Evolutionary conservation across 2,113 vertebrate genomes (phyloP).

Genomic region (Aldabrachelys gigantea): DNA sequence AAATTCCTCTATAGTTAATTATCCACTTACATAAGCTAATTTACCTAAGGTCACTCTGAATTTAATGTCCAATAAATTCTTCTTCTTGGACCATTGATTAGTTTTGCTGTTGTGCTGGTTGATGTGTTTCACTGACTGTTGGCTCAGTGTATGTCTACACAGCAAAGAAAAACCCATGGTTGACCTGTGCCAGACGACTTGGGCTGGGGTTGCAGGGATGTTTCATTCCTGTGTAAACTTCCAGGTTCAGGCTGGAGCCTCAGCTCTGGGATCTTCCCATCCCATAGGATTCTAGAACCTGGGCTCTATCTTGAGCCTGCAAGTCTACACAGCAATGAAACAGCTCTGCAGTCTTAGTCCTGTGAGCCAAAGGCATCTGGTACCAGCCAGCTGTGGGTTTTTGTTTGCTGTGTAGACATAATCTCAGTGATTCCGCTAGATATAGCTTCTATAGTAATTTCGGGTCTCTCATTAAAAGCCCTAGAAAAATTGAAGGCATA

Average conservation of each 20-base stretch:
- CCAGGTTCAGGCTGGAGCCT: background rate
- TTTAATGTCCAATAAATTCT: background rate
- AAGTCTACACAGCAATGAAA: background rate
- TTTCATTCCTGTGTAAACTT: background rate
- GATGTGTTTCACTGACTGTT: background rate
- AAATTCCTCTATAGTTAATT: background rate
- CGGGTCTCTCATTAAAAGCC: background rate
- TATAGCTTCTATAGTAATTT: background rate
- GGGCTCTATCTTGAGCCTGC: background rate
- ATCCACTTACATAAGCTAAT: background rate
- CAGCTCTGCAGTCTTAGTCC: background rate
- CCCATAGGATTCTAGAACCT: background rate
- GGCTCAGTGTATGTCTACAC: background rate
- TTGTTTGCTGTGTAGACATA: background rate
- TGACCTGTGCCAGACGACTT: background rate
- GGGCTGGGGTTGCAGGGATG: background rate
- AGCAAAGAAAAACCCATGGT: background rate
- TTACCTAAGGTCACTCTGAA: background rate
- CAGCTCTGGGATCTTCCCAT: background rate
- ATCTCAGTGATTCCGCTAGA: background rate
- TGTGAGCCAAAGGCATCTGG: background rate
- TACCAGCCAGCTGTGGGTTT: background rate
- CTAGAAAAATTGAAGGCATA: background rate
- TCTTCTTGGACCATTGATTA: background rate
- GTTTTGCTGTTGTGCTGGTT: background rate